phyloP scores from a whole-genome alignment of 2,797 vertebrate species.

The Cossypha caffra region DNA sequence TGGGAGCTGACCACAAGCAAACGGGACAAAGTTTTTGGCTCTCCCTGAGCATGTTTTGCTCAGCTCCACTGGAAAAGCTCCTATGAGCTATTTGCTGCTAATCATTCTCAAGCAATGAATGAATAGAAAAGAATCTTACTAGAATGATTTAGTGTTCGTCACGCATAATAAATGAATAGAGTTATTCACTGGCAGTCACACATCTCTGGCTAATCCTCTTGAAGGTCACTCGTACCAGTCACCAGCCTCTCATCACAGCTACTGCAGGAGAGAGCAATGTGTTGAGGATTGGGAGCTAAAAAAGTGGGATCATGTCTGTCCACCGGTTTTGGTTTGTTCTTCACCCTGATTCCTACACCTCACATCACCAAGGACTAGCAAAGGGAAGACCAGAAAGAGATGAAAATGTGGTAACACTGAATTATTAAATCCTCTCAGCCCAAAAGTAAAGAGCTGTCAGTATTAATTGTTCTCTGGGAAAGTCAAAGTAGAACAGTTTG shows the following conservation, averaged over 20 bases:
- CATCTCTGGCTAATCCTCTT: conserved; percentile 44
- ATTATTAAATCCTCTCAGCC: conserved; percentile 59
- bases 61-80: background rate
- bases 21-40: background rate
- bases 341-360: background rate
- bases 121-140: conserved; percentile 25
- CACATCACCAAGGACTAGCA: background rate
- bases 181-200: conserved; percentile 57
- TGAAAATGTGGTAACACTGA: conserved; percentile 32
- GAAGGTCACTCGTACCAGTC: conserved; percentile 32
- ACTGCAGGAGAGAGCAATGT: background rate
- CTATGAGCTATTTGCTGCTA: conserved; percentile 12
- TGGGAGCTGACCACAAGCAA: background rate
- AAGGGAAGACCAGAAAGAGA: background rate
- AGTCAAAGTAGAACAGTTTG: conserved; percentile 48
- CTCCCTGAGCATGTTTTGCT: background rate
- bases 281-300: background rate
- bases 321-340: background rate
- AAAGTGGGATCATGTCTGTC: background rate
- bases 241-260: background rate
- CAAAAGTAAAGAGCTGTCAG: conserved; percentile 35
- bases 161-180: conserved; percentile 23
- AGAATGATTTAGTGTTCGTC: conserved; percentile 55
- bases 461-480: conserved; percentile 60
- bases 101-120: conserved; percentile 22